Conservation (phyloP, 1,140 invertebrate species). For the Chlorops oryzae region DNA sequence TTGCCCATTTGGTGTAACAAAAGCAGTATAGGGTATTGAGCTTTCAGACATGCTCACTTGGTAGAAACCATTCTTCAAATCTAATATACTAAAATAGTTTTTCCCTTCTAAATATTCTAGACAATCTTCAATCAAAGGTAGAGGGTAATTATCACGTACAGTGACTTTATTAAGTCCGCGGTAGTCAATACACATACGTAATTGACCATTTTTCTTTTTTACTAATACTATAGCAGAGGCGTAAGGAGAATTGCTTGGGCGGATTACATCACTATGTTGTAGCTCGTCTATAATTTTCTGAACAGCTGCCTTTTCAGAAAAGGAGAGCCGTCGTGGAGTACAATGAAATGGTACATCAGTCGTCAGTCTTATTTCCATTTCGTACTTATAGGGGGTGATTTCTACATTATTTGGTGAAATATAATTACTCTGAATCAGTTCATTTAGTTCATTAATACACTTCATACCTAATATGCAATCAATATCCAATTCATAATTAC, state of each 20-base stretch:
- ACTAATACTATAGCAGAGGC: constrained; percentile 26
- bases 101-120: constrained; percentile 21
- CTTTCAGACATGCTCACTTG: constrained; percentile 23
- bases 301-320: constrained; percentile 5
- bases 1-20: constrained; percentile 35
- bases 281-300: constrained; percentile 16
- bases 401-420: no score
- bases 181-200: constrained; percentile 38
- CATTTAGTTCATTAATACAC: no score
- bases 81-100: constrained; percentile 23
- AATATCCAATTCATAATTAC: no score
- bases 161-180: constrained; percentile 23
- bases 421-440: no score
- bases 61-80: constrained; percentile 28
- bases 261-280: constrained; percentile 17
- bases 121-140: constrained; percentile 49
- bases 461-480: no score
- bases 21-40: constrained; percentile 33
- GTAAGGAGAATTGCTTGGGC: constrained; percentile 21
- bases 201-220: constrained; percentile 24
- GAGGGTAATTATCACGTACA: constrained; percentile 24
- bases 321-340: constrained; percentile 3
- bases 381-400: no score
- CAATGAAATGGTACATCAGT: constrained; percentile 9
- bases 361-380: constrained; percentile 8